Percentiles rank a stretch among this genome's conserved stretches.
phyloP scores from a whole-genome alignment of 2,888 invertebrate genomes.

The Monoplex corrugatus region DNA sequence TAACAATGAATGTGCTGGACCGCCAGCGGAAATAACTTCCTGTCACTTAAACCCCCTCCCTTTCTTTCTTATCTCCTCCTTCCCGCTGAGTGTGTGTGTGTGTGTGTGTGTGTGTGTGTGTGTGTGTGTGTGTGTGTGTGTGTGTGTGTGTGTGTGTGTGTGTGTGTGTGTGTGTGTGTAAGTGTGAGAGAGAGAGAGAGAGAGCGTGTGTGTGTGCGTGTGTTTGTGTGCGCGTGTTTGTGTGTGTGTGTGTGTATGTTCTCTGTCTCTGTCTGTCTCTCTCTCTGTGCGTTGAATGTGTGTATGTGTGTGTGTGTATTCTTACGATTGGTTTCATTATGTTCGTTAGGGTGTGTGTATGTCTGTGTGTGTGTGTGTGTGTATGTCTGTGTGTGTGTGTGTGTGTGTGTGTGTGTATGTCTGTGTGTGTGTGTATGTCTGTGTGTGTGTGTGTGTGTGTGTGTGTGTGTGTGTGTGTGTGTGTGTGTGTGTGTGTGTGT shows the following conservation, averaged over 20 bases:
- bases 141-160: not conserved
- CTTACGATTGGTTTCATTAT: too few relatives aligned
- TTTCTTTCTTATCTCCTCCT: too few relatives aligned
- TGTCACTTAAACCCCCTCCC: too few relatives aligned
- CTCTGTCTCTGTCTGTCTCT: too few relatives aligned
- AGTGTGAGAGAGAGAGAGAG: not conserved
- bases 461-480: slow-evolving; percentile 39
- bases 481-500: slow-evolving; percentile 42
- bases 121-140: not conserved
- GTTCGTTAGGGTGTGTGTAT: not conserved
- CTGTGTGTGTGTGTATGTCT: slow-evolving; percentile 24
- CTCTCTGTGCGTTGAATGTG: not conserved
- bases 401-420: slow-evolving; percentile 37
- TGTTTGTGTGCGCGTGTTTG: not conserved
- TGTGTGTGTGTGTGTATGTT: not conserved
- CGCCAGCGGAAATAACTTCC: too few relatives aligned
- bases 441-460: slow-evolving; percentile 16
- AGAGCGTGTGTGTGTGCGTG: not conserved
- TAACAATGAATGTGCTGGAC: too few relatives aligned
- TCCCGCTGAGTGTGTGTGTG: slow-evolving; percentile 16
- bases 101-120: slow-evolving; percentile 2
- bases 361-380: slow-evolving; percentile 38
- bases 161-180: not conserved
- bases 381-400: slow-evolving; percentile 39
- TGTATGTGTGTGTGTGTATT: not conserved